Conservation (phyloP, 2,888 invertebrate species). For the Steromphala cineraria region DNA sequence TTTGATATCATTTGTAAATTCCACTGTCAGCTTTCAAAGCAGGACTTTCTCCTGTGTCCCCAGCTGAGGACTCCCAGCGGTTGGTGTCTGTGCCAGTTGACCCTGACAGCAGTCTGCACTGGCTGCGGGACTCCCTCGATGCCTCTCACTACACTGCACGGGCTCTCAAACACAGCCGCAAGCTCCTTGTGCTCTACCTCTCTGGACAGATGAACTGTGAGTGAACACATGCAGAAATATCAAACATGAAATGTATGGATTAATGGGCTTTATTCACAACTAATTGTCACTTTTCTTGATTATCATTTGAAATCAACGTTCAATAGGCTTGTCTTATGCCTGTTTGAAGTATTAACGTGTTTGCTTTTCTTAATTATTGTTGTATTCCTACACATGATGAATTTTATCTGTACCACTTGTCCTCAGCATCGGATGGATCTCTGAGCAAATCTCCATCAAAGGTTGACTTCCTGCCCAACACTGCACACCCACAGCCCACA, state of each 20-base stretch:
- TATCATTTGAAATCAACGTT: no score
- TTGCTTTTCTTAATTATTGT: no score
- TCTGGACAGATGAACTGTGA: conserved; percentile 71
- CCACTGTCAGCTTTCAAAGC: no score
- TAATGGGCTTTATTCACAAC: background rate
- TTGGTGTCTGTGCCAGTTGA: conserved; percentile 73
- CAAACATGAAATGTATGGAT: background rate
- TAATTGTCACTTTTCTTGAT: no score
- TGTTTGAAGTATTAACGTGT: no score
- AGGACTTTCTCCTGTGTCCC: background rate
- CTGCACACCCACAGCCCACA: conserved; percentile 68
- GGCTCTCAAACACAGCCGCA: conserved; percentile 71
- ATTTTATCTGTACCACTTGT: no score
- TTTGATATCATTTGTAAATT: no score
- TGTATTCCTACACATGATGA: no score
- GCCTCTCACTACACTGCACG: conserved; percentile 68
- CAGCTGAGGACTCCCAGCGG: conserved; percentile 57
- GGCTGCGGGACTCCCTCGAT: conserved; percentile 61
- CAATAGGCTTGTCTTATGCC: no score
- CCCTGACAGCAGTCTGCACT: conserved; percentile 60
- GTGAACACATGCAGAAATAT: conserved; percentile 28
- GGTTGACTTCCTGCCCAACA: conserved; percentile 71
- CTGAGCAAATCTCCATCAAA: conserved; percentile 54
- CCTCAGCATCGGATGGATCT: conserved; percentile 41
- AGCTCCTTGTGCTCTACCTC: conserved; percentile 71